Evolutionary conservation across 2,888 invertebrate species (phyloP), one percentile per base, ranked within the genome.

Genomic region (Metacarcinus magister): DNA sequence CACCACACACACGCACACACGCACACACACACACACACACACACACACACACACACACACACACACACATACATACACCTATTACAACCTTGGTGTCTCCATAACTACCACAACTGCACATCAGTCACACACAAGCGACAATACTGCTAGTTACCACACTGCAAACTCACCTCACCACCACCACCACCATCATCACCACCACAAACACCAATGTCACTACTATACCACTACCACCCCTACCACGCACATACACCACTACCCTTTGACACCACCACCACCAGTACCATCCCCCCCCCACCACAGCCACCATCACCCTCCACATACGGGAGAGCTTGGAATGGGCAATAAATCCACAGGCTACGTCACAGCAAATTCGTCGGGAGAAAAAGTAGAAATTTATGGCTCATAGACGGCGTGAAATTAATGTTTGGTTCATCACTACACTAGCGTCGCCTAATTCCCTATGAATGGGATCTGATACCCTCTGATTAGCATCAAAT

Each of bases 351-450:
- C 89, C 94, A 87, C 94, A 43, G 89, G 87, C 94, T 44, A 94
- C 94, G 94, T 94, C 94, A 94, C 94, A 94, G 94, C 94, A 94
- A 94, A 94, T 94, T 94, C 94, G 89, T 94, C 75, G 54, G 39
- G 54, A 60, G 94, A 48, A 89, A 94, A 94, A 94, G 67, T 89
- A 89, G 94, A 89, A 54, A 94, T 94, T 94, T 94, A 94, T 94
- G 60, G 75, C 54, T 32, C 94, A 89, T 94, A 48, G 94, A 94
- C 89, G 87, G 32, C 89, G 89, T 94, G 94, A 89, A 89, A 89
- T 94, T 94, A 94, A 94, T 94, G 89, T 89, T 89, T 39, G 89
- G 89, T 82, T 89, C 89, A n/a, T 87, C 94, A 43, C 46, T 82
- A 75, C 44, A 43, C 87, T n/a, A 39, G 28, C 89, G 28, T 94